These are phyloP conservation scores for Carlito syrichta DNA, from an alignment of 2,113 vertebrate species.

Conservation along the genomic window DNA sequence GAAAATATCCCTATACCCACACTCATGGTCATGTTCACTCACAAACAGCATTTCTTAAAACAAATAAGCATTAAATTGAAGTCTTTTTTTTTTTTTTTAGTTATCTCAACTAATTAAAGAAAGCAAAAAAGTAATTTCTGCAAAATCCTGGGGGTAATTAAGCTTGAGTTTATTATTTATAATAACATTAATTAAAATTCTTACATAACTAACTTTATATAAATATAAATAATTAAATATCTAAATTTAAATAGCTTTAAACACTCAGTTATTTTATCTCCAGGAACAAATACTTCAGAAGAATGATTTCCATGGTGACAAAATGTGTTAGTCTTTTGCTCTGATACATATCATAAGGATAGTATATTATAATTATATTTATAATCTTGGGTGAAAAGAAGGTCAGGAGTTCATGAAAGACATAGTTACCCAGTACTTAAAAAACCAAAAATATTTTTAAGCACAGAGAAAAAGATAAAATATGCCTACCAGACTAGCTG, in stretches of 20 bases:
- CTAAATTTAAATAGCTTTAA: not conserved
- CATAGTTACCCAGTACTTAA: no score
- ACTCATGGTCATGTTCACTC: no score
- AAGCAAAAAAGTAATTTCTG: not conserved
- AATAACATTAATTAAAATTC: not conserved
- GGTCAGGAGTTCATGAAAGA: not conserved
- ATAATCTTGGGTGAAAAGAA: not conserved
- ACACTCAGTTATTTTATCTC: not conserved
- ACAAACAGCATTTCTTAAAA: not conserved
- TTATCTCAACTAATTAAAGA: not conserved
- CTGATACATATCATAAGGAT: no score
- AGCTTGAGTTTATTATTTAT: not conserved
- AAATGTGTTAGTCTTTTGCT: not conserved
- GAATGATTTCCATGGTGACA: not conserved
- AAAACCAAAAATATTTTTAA: no score
- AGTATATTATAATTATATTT: no score
- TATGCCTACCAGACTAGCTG: not conserved
- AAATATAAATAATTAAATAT: not conserved
- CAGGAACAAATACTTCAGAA: not conserved
- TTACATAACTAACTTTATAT: no score
- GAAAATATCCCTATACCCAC: not conserved
- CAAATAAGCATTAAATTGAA: not conserved
- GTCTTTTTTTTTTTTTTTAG: no score
- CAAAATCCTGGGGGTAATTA: not conserved
- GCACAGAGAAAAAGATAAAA: not conserved